Conservation (phyloP, 2,113 vertebrate species). For the Bujurquina vittata region DNA sequence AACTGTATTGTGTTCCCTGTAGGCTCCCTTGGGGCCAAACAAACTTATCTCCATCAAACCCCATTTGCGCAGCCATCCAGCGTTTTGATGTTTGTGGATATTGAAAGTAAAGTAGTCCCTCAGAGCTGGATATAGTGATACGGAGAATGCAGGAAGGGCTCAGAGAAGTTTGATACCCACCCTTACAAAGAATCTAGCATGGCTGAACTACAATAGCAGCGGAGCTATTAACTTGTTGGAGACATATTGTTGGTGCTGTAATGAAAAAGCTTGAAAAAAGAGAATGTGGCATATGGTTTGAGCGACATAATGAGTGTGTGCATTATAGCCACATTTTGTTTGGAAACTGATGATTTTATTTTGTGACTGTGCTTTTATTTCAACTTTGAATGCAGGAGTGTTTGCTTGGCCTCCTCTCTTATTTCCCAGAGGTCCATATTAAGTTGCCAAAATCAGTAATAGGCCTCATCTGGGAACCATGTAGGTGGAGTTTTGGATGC, state of each 20-base stretch:
- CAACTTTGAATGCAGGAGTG: constrained; percentile 2
- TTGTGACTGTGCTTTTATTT: background rate
- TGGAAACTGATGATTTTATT: constrained; percentile 19
- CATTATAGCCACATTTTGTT: background rate
- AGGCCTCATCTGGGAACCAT: constrained; percentile 12
- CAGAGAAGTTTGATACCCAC: background rate
- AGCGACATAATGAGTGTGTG: constrained; percentile 6
- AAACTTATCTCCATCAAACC: constrained; percentile 46
- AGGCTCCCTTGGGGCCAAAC: constrained; percentile 47
- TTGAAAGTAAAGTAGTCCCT: constrained; percentile 1
- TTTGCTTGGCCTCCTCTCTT: constrained; percentile 6
- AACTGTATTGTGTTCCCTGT: constrained; percentile 12
- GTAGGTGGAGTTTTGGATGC: background rate
- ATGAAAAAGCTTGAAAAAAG: background rate
- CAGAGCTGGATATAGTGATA: constrained; percentile 25
- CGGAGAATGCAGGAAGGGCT: background rate
- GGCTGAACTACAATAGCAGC: background rate
- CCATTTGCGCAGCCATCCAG: background rate
- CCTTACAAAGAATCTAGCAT: background rate
- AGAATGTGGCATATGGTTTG: background rate
- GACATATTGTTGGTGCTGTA: background rate
- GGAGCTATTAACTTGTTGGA: constrained; percentile 2
- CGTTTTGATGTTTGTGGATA: constrained; percentile 27
- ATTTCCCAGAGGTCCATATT: background rate
- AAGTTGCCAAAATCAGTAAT: constrained; percentile 27